phyloP scores from a whole-genome alignment of 2,113 vertebrate genomes.

The human (Homo sapiens) region DNA sequence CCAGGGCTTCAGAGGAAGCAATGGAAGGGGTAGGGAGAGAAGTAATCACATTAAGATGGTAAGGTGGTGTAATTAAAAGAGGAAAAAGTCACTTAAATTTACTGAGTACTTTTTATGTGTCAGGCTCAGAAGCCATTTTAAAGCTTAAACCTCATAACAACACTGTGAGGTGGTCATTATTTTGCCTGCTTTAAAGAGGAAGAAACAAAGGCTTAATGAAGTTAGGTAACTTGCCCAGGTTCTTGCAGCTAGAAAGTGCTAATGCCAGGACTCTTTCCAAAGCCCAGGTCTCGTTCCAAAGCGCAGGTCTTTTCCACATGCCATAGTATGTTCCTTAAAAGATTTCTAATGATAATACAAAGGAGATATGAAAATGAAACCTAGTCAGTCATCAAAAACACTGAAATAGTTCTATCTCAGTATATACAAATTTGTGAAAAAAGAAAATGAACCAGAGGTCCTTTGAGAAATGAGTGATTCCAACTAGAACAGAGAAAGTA shows the following conservation, averaged over 20 bases:
- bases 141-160: not conserved
- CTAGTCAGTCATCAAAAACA: not conserved
- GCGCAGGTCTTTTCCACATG: not conserved
- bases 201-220: not conserved
- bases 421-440: not conserved
- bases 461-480: slow-evolving; percentile 4
- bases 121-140: not conserved
- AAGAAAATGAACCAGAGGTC: not conserved
- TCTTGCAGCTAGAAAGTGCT: not conserved
- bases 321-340: not conserved
- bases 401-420: not conserved
- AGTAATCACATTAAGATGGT: not conserved
- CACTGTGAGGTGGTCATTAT: not conserved
- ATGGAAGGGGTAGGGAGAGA: not conserved
- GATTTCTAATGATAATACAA: not conserved
- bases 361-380: not conserved
- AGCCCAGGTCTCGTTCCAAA: not conserved
- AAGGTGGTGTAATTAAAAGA: slow-evolving; percentile 3
- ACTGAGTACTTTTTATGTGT: not conserved
- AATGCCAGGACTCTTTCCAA: not conserved
- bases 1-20: not conserved
- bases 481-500: not conserved
- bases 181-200: not conserved
- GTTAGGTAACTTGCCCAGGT: not conserved
- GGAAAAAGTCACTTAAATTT: not conserved